phyloP scores from a whole-genome alignment of 2,113 vertebrate species.

The Haemorhous mexicanus region DNA sequence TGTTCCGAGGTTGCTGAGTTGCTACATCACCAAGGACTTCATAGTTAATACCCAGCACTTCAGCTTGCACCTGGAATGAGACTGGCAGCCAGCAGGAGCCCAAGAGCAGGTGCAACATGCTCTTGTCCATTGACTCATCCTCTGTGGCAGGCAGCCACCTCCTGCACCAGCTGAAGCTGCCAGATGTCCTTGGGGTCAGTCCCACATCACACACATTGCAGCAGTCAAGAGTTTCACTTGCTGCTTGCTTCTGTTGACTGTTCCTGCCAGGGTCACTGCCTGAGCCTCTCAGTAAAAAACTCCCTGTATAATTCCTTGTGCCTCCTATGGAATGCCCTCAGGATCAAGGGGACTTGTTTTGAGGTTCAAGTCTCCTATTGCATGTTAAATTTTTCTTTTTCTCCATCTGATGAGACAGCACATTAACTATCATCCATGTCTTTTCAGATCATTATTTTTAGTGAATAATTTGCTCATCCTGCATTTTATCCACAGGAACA shows the following conservation, averaged over 20 bases:
- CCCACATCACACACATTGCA: not conserved
- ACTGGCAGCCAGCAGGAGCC: slow-evolving; percentile 14
- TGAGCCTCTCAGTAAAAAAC: not conserved
- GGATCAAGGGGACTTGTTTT: not conserved
- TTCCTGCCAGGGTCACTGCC: not conserved
- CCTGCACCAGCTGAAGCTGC: slow-evolving; percentile 48
- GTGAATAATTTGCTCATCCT: not conserved
- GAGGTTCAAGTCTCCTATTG: not conserved
- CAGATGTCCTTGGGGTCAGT: slow-evolving; percentile 40
- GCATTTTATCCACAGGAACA: not conserved
- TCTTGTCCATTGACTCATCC: slow-evolving; percentile 36
- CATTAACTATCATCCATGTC: not conserved
- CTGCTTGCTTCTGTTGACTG: not conserved
- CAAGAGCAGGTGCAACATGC: slow-evolving; percentile 46
- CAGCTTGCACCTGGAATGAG: not conserved
- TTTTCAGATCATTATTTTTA: not conserved
- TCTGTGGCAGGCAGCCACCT: slow-evolving; percentile 44
- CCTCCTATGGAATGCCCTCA: not conserved
- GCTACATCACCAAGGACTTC: not conserved
- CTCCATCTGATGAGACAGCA: not conserved
- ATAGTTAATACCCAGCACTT: not conserved
- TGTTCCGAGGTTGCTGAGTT: not conserved
- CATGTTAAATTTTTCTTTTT: not conserved
- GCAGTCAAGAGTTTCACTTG: not conserved
- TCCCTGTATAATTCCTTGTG: not conserved